Percentiles rank a stretch among this genome's conserved stretches.
Evolutionary conservation across 2,888 invertebrate genomes (phyloP).

Genomic region (Ommatoiulus sabulosus): DNA sequence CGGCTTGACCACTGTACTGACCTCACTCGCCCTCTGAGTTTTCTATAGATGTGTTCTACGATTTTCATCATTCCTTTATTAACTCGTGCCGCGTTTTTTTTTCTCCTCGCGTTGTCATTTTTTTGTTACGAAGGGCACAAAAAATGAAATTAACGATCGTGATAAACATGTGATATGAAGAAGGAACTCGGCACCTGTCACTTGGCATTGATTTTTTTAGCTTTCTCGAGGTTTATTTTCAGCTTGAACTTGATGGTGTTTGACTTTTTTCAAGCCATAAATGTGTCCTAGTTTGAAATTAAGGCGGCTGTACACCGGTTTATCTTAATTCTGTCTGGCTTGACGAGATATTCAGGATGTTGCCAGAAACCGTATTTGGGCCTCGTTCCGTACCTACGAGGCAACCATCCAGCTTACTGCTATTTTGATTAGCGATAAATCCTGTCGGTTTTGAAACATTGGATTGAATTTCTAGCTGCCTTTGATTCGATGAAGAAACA

Average conservation of each 20-base stretch:
- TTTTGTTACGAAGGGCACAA: neutral
- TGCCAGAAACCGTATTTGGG: conserved; percentile 24
- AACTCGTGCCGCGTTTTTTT: neutral
- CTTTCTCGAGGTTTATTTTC: conserved; percentile 13
- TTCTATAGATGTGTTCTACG: neutral
- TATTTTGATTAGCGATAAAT: neutral
- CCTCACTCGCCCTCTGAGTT: conserved; percentile 2
- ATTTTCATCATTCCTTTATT: conserved; percentile 42
- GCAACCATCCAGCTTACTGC: neutral
- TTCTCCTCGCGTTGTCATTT: neutral
- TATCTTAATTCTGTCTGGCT: conserved; percentile 38
- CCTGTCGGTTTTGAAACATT: neutral
- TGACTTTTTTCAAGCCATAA: conserved; percentile 47
- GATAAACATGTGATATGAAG: conserved; percentile 47
- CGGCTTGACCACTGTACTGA: conserved; percentile 15
- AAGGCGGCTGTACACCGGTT: conserved; percentile 5
- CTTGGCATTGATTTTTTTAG: conserved; percentile 42
- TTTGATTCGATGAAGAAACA: neutral
- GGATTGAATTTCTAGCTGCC: neutral
- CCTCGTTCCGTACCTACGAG: neutral
- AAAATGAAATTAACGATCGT: conserved; percentile 47
- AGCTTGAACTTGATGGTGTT: conserved; percentile 43
- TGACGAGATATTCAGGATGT: conserved; percentile 44
- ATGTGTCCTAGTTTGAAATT: conserved; percentile 41
- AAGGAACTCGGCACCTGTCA: conserved; percentile 48